A percentile compares a stretch with the other conserved stretches of the same genome.
Conservation (phyloP, 1,140 invertebrate species). For the Plectrocnemia conspersa region DNA sequence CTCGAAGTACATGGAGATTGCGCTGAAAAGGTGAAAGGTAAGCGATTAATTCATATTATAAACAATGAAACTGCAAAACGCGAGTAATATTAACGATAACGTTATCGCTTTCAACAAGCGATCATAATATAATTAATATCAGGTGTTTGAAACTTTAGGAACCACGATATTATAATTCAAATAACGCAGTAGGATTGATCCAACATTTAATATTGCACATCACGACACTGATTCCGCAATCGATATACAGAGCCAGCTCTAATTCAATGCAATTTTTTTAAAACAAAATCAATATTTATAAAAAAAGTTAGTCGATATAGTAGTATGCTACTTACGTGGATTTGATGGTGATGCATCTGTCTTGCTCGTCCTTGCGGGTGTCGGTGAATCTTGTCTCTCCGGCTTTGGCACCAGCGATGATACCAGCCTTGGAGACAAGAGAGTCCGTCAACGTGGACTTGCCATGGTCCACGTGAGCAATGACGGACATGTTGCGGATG, state of each 20-base stretch:
- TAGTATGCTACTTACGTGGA: constrained; percentile 79
- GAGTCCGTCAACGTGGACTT: constrained; percentile 99
- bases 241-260: constrained; percentile 14
- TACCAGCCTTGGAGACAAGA: constrained; percentile 98
- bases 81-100: too few relatives aligned
- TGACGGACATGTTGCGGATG: constrained; percentile 99
- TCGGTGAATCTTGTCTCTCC: constrained; percentile 99
- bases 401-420: constrained; percentile 96
- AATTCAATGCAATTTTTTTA: neutral
- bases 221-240: constrained; percentile 16
- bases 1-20: constrained; percentile 98
- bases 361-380: constrained; percentile 98
- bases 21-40: too few relatives aligned
- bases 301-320: too few relatives aligned
- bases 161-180: neutral
- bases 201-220: constrained; percentile 21
- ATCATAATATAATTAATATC: too few relatives aligned
- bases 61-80: too few relatives aligned
- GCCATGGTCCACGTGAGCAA: constrained; percentile 99
- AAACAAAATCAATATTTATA: too few relatives aligned
- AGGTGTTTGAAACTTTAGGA: constrained; percentile 20
- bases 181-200: constrained; percentile 14
- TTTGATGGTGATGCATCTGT: constrained; percentile 99
- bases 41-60: too few relatives aligned
- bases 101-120: too few relatives aligned